Conservation (phyloP, 2,888 invertebrate genomes). For the Plagodis dolabraria region DNA sequence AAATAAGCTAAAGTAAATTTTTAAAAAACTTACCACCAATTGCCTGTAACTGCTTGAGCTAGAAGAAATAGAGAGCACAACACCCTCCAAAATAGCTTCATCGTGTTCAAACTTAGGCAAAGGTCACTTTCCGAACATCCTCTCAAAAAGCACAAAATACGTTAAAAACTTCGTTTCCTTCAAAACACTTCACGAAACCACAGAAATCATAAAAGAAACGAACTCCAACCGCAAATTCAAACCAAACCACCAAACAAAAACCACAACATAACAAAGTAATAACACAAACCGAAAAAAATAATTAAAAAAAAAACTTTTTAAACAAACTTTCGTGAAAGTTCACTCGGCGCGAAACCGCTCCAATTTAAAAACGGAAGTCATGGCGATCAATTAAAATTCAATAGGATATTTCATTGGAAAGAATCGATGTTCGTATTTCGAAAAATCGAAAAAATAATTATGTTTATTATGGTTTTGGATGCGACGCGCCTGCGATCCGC, state of each 20-base stretch:
- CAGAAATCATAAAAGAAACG: constrained; percentile 46
- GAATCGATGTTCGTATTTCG: constrained; percentile 49
- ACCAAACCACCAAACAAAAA: constrained; percentile 60
- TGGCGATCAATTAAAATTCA: constrained; percentile 43
- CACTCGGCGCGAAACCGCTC: constrained; percentile 45
- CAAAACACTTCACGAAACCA: constrained; percentile 58
- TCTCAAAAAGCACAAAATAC: constrained; percentile 48
- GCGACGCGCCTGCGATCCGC: constrained; percentile 70
- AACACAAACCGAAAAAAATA: constrained; percentile 55
- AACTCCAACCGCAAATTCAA: constrained; percentile 52
- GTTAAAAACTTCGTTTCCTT: constrained; percentile 15
- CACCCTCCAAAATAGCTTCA: constrained; percentile 77
- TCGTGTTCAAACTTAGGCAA: constrained; percentile 50
- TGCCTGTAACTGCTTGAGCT: constrained; percentile 68
- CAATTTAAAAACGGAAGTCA: constrained; percentile 54
- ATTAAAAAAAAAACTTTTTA: constrained; percentile 57
- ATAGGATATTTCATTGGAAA: constrained; percentile 37
- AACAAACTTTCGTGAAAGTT: constrained; percentile 67
- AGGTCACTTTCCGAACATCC: constrained; percentile 56
- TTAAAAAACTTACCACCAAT: constrained; percentile 77
- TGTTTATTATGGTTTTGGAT: constrained; percentile 44
- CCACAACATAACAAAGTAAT: constrained; percentile 64
- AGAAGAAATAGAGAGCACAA: constrained; percentile 65
- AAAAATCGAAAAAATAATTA: constrained; percentile 69
- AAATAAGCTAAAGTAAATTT: background rate